Percentiles rank a stretch among this genome's conserved stretches.
These are phyloP conservation scores for Catharus ustulatus DNA, from an alignment of 2,797 vertebrate genomes.

Conservation along the genomic window DNA sequence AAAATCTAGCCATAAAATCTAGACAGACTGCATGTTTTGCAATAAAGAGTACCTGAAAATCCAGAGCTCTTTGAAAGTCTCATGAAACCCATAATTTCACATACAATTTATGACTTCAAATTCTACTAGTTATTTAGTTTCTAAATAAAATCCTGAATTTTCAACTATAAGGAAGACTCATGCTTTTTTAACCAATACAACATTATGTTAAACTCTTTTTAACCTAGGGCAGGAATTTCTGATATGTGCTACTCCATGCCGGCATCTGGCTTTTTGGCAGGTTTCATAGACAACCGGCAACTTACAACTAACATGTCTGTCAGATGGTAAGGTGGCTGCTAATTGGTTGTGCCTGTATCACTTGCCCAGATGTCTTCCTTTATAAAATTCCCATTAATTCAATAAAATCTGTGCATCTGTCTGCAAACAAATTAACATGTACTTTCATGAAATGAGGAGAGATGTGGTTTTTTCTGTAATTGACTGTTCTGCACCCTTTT, in stretches of 20 bases:
- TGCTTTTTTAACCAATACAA: neutral
- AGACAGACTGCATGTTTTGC: neutral
- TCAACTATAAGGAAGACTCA: neutral
- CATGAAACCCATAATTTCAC: neutral
- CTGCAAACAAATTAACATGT: neutral
- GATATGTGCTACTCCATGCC: neutral
- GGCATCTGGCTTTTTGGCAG: constrained; percentile 69
- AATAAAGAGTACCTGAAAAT: neutral
- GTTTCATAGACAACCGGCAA: constrained; percentile 32
- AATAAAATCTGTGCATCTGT: neutral
- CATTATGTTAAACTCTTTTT: neutral
- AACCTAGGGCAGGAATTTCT: constrained; percentile 37
- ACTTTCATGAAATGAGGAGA: neutral
- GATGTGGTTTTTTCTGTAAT: neutral
- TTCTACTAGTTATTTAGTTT: neutral
- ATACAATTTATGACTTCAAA: neutral
- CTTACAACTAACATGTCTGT: constrained; percentile 17
- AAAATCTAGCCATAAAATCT: neutral
- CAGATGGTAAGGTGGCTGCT: constrained; percentile 17
- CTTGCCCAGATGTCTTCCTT: neutral
- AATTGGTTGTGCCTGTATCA: neutral
- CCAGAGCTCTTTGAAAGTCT: neutral
- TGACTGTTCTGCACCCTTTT: neutral
- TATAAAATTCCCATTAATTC: neutral
- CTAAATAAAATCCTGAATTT: neutral